Evolutionary conservation across 2,888 invertebrate genomes (phyloP), one percentile per base, ranked within the genome.

Genomic region (Macrosiphum euphorbiae): DNA sequence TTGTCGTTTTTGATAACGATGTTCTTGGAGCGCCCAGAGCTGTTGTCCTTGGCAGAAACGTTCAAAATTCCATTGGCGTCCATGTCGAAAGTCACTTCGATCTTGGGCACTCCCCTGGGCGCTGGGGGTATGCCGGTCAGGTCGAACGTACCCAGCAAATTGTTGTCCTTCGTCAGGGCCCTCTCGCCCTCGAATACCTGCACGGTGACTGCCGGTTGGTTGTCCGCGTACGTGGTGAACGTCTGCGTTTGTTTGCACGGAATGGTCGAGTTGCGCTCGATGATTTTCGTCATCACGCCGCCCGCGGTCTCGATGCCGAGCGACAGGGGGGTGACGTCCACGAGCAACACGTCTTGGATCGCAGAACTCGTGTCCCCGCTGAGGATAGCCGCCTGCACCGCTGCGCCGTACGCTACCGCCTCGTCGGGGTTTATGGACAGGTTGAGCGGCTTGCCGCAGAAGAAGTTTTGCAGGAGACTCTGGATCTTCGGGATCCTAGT

Each of bases 1-100:
- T 97, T 98, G 96, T 98, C 98, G 96, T 98, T 98, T 95, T 97
- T 98, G 95, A 98, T 98, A 88, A 97, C 97, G 94, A 98, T 98
- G 95, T 97, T 97, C 96, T 97, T 94, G 7, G 97, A 96, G 97
- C 95, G 97, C 97, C 98, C 98, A 35, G 97, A 96, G 94, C 96
- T 96, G 91, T 96, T 96, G 95, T 97, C 97, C 95, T 96, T 96
- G 41, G 96, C 96, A 4, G 96, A 96, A 4, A 97, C 96, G 95
- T 98, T 97, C 8, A 98, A 96, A 94, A 99, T 98, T 94, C 98
- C 98, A 95, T 98, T 98, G n/a, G 98, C 98, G 95, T 98, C 98
- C 92, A 98, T 96, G 95, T 98, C 98, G 95, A 98, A 98, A 1
- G 98, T 98, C 0, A 98, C 98, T 97, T 96, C 95, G 95, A 97